A percentile compares a stretch with the other conserved stretches of the same genome.
Evolutionary conservation across 2,113 vertebrate genomes (phyloP).

Genomic region (Rafetus swinhoei): DNA sequence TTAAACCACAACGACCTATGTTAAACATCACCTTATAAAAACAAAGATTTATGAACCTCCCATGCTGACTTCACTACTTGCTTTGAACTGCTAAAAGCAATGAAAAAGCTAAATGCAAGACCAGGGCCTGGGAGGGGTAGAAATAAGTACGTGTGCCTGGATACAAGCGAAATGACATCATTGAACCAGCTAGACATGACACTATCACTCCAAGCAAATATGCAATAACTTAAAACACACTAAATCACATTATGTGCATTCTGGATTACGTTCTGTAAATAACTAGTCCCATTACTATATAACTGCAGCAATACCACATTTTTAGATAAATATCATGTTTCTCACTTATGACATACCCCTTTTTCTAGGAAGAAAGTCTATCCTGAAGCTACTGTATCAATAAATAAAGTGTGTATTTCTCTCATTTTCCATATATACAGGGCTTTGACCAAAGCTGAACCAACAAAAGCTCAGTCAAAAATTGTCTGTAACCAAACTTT

Average conservation of each 20-base stretch:
- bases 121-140: neutral
- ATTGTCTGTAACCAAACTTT: neutral
- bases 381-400: neutral
- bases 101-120: neutral
- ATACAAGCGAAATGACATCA: neutral
- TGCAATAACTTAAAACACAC: neutral
- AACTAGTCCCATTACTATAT: neutral
- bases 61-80: neutral
- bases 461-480: rapidly evolving
- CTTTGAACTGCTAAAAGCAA: neutral
- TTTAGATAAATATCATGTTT: neutral
- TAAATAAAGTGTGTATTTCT: neutral
- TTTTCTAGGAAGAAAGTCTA: neutral
- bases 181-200: neutral
- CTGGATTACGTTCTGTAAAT: neutral
- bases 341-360: rapidly evolving
- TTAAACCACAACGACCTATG: neutral
- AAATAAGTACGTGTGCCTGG: neutral
- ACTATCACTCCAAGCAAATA: neutral
- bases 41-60: neutral
- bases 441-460: neutral
- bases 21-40: neutral
- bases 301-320: neutral
- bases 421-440: neutral
- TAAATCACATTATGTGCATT: neutral